A percentile compares a stretch with the other conserved stretches of the same genome.
Evolutionary conservation across 2,797 vertebrate genomes (phyloP).

Genomic region (Danio tinwini): DNA sequence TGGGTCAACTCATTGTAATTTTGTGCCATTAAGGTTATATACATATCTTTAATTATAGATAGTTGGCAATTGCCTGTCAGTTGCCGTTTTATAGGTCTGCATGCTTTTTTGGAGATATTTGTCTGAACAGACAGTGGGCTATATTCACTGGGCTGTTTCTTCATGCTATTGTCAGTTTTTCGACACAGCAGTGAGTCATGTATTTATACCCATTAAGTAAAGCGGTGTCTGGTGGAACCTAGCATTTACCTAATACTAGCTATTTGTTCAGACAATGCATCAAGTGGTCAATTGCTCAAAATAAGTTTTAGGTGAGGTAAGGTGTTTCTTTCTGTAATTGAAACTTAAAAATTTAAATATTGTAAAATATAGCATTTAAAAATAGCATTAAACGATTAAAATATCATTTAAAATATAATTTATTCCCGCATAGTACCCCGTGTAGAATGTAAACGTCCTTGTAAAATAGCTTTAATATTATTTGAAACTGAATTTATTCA

Average conservation of each 20-base stretch:
- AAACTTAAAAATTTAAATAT: background rate
- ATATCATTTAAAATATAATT: no score
- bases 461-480: no score
- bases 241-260: background rate
- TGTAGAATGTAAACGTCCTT: no score
- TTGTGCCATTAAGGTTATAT: background rate
- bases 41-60: background rate
- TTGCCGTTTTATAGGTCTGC: background rate
- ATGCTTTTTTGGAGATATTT: background rate
- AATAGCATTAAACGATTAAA: background rate
- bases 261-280: background rate
- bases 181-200: background rate
- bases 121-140: background rate
- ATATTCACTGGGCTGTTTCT: background rate
- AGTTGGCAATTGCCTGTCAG: background rate
- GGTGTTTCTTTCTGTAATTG: no score
- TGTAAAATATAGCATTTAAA: background rate
- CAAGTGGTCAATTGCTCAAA: background rate
- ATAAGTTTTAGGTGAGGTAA: background rate
- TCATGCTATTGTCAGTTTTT: background rate
- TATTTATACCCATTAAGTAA: background rate
- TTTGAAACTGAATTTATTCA: no score
- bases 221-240: background rate
- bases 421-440: no score
- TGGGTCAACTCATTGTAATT: background rate